Percentiles rank a stretch among this genome's conserved stretches.
phyloP scores from a whole-genome alignment of 1,140 invertebrate genomes.

The Charaxes varanes region DNA sequence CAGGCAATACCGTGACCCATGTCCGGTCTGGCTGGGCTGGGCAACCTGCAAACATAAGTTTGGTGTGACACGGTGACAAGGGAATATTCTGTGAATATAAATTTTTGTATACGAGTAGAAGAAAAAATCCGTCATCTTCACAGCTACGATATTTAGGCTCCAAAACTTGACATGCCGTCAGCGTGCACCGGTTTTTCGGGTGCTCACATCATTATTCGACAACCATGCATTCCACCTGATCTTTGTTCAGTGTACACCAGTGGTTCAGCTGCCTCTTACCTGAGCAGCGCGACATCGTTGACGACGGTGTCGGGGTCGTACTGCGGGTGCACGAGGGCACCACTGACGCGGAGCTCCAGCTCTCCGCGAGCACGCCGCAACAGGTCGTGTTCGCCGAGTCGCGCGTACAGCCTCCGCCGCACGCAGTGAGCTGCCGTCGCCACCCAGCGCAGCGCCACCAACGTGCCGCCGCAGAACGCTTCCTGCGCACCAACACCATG shows the following conservation, averaged over 20 bases:
- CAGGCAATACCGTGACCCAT: conserved; percentile 58
- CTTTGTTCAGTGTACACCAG: too few relatives aligned
- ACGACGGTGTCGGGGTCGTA: conserved; percentile 92
- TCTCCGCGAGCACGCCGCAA: conserved; percentile 46
- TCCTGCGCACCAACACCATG: conserved; percentile 71
- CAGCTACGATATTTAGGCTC: too few relatives aligned
- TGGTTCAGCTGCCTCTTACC: too few relatives aligned
- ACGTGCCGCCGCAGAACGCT: conserved; percentile 93
- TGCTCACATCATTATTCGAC: too few relatives aligned
- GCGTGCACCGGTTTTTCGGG: too few relatives aligned
- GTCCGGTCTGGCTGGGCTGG: conserved; percentile 44
- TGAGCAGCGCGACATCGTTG: conserved; percentile 92
- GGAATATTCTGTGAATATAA: too few relatives aligned
- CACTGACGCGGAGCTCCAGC: conserved; percentile 82
- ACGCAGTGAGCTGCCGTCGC: conserved; percentile 94
- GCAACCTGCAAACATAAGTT: conserved; percentile 43
- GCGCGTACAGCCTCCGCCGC: conserved; percentile 83
- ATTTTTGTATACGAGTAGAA: too few relatives aligned
- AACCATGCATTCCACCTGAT: too few relatives aligned
- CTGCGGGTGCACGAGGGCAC: conserved; percentile 84
- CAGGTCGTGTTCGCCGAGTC: conserved; percentile 83
- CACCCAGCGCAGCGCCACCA: conserved; percentile 90
- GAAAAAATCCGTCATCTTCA: too few relatives aligned
- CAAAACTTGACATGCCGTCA: too few relatives aligned
- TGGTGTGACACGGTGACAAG: too few relatives aligned